A percentile compares a stretch with the other conserved stretches of the same genome.
phyloP scores from a whole-genome alignment of 2,888 invertebrate genomes.

The Amitus sp. region DNA sequence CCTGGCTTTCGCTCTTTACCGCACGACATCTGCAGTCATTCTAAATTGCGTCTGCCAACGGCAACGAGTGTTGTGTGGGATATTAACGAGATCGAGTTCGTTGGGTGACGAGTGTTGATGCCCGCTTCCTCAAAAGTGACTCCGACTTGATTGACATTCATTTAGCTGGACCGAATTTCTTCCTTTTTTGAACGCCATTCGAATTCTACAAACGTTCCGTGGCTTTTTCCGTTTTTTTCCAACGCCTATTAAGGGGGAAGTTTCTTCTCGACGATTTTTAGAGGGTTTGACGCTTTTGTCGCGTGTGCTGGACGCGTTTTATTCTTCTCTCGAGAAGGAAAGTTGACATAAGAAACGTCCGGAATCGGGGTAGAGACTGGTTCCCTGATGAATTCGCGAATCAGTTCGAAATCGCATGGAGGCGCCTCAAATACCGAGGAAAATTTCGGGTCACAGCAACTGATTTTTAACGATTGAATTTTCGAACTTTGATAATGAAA shows the following conservation, averaged over 20 bases:
- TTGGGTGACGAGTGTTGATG: slow-evolving; percentile 7
- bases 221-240: slow-evolving; percentile 25
- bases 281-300: slow-evolving; percentile 36
- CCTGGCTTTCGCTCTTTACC: background rate
- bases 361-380: too few species aligned
- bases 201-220: slow-evolving; percentile 25
- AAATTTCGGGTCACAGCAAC: too few species aligned
- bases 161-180: slow-evolving; percentile 3
- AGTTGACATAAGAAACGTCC: slow-evolving; percentile 8
- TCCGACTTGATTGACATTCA: background rate
- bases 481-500: too few species aligned
- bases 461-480: too few species aligned
- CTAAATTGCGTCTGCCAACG: slow-evolving; percentile 6
- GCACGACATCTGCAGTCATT: slow-evolving; percentile 6
- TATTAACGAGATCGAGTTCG: slow-evolving; percentile 10
- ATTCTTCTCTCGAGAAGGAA: slow-evolving; percentile 15
- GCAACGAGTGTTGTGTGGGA: slow-evolving; percentile 9
- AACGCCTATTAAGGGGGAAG: slow-evolving; percentile 33
- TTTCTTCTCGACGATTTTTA: slow-evolving; percentile 25
- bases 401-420: too few species aligned
- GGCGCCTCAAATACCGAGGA: too few species aligned
- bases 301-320: slow-evolving; percentile 26
- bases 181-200: slow-evolving; percentile 6
- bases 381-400: too few species aligned
- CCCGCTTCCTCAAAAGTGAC: background rate